Evolutionary conservation across 2,113 vertebrate genomes (phyloP).

Genomic region (Rhadina sibilatrix): DNA sequence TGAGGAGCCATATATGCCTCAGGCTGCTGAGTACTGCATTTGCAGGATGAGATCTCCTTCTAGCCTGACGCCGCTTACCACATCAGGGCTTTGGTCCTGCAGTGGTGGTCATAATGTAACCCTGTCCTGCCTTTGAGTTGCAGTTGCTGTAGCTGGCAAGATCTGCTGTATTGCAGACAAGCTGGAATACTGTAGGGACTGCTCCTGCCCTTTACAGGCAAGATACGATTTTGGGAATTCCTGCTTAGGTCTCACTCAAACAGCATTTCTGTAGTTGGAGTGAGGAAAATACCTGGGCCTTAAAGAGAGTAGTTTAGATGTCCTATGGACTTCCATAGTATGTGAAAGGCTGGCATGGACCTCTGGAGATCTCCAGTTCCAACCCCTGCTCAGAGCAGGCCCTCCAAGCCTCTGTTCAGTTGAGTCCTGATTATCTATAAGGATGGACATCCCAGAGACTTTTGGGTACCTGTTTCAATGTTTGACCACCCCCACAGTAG

Average conservation of each 20-base stretch:
- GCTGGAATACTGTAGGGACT: neutral
- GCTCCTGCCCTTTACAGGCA: neutral
- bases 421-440: neutral
- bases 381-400: neutral
- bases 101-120: accelerated
- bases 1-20: neutral
- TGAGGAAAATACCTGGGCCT: neutral
- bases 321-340: neutral
- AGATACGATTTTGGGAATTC: neutral
- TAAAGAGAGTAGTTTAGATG: neutral
- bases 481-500: neutral
- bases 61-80: neutral
- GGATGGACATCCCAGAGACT: neutral
- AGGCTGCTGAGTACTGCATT: neutral
- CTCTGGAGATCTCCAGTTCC: neutral
- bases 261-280: neutral
- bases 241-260: neutral
- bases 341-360: neutral
- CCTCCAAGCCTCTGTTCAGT: neutral
- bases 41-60: neutral
- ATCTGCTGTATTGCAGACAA: neutral
- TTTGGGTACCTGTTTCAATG: neutral
- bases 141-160: neutral
- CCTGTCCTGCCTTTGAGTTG: neutral
- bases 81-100: neutral